Percentiles rank a stretch among this genome's conserved stretches.
Evolutionary conservation across 2,888 invertebrate genomes (phyloP).

Genomic region (Eumerus sabulonum): DNA sequence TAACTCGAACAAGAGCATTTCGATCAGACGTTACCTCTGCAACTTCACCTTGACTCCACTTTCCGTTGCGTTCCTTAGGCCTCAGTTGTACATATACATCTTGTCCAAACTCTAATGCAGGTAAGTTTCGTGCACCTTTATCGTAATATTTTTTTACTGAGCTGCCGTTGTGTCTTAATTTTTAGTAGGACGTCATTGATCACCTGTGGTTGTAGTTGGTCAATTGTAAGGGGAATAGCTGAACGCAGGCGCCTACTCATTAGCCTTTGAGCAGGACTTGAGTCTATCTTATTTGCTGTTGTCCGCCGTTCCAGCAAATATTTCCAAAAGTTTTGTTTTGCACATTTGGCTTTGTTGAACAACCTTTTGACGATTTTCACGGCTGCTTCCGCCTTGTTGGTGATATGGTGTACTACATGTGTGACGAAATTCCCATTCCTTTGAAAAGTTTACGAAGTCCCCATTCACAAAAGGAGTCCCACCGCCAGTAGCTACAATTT

Average conservation of each 20-base stretch:
- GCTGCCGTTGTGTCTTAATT: constrained; percentile 15
- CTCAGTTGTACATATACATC: constrained; percentile 29
- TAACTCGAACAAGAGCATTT: constrained; percentile 18
- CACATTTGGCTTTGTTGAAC: too few species aligned
- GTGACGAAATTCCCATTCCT: too few species aligned
- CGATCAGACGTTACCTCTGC: constrained; percentile 11
- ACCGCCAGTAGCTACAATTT: constrained; percentile 25
- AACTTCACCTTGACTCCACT: constrained; percentile 15
- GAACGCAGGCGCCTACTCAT: too few species aligned
- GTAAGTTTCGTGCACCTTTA: constrained; percentile 20
- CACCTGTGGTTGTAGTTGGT: too few species aligned
- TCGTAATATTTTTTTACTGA: constrained; percentile 24
- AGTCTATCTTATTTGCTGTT: too few species aligned
- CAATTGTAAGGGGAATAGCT: too few species aligned
- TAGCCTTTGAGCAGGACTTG: too few species aligned
- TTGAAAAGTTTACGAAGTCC: constrained; percentile 11
- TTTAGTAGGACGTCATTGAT: constrained; percentile 6
- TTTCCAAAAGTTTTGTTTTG: too few species aligned
- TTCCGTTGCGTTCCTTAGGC: constrained; percentile 20
- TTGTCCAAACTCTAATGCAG: constrained; percentile 25
- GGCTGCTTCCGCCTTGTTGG: constrained; percentile 41
- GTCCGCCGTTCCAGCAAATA: too few species aligned
- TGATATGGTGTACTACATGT: constrained; percentile 41
- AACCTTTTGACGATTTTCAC: too few species aligned
- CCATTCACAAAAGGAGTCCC: constrained; percentile 17